Base-by-base conservation (phyloP, 2,797 vertebrate species). In the Hypotaenidia philippensis region DNA sequence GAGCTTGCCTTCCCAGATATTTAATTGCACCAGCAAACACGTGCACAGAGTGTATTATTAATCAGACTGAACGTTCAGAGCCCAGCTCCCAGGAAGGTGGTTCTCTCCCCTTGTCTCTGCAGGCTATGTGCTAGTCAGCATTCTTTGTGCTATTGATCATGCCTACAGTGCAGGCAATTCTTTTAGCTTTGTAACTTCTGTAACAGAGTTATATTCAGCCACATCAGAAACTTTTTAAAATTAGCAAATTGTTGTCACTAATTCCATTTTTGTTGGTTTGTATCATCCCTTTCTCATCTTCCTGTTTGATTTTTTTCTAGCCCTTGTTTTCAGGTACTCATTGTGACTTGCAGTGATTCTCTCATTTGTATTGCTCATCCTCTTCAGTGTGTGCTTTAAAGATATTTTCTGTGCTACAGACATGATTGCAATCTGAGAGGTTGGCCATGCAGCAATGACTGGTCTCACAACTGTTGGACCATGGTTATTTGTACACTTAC, bases 141-240 rank as follows among this genome's bases (percentile, higher is more conserved):
- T 94, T 93, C 74, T 88, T 91, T 90, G 45, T 66, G 41, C 9
- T 77, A 66, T 68, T 63, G 78, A 86, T 66, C 61, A 60, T 64
- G 77, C 75, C 92, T 86, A 45, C 80, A 45, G 32, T 79, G 79
- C 70, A 74, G 70, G 49, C 85, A 82, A 41, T 60, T 74, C 81
- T 94, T 90, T 75, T 91, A 9, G 36, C 32, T 88, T 61, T 79
- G 23, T 82, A 47, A 52, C 77, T 83, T 90, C 34, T 82, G 66
- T 79, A 74, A 53, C 23, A 60, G 19, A 29, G 13, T 64, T 88
- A n/a, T 79, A 66, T 89, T 70, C 40, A 79, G 36, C 17, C 59
- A n/a, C 25, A 21, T 69, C 47, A 65, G 69, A 65, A 77, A 49
- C 9, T 65, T 71, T 64, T 55, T 25, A 9, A 15, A 49, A 34